phyloP scores from a whole-genome alignment of 1,140 invertebrate species.

The Drosophila novamexicana region DNA sequence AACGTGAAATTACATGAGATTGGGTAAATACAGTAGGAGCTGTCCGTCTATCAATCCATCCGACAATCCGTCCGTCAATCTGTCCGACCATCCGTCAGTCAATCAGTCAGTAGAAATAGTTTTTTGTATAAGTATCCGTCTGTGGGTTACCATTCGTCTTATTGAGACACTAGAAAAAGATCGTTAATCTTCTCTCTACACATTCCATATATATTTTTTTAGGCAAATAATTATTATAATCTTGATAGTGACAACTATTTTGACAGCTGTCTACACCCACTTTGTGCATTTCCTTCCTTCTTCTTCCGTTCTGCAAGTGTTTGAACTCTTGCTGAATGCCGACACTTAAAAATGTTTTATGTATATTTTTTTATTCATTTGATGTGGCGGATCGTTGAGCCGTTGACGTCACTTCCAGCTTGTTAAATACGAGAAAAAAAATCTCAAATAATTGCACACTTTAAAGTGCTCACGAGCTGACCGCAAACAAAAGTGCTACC shows the following conservation, averaged over 20 bases:
- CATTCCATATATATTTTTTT: background rate
- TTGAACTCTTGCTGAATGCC: constrained; percentile 2
- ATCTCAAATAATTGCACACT: constrained; percentile 72
- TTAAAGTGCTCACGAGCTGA: constrained; percentile 61
- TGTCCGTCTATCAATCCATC: no score
- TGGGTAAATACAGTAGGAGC: no score
- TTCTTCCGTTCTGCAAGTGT: background rate
- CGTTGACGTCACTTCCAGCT: constrained; percentile 35
- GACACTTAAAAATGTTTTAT: background rate
- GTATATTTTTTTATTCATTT: constrained; percentile 5
- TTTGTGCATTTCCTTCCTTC: constrained; percentile 14
- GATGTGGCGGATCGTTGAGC: constrained; percentile 4
- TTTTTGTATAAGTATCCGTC: no score
- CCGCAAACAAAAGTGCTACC: constrained; percentile 44
- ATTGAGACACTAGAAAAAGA: no score
- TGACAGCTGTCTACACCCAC: constrained; percentile 16
- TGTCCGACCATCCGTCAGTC: no score
- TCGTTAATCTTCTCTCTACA: background rate
- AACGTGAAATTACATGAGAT: no score
- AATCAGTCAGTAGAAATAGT: no score
- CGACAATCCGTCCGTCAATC: no score
- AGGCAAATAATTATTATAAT: background rate
- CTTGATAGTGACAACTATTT: constrained; percentile 1
- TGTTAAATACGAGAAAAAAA: constrained; percentile 9
- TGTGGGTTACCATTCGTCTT: no score